Conservation (phyloP, 2,113 vertebrate species). For the Glaucomys volans region DNA sequence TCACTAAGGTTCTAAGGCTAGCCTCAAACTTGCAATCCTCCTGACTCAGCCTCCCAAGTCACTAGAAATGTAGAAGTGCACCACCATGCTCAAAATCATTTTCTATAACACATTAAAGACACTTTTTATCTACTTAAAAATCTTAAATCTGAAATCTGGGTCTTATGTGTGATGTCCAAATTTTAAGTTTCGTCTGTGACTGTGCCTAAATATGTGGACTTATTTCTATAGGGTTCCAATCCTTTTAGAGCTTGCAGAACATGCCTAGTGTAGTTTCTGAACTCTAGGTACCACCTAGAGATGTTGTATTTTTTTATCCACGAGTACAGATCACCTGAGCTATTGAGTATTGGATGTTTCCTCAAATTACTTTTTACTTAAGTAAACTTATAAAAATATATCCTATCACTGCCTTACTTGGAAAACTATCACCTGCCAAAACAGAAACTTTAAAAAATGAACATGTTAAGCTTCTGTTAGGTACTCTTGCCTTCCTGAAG, state of each 20-base stretch:
- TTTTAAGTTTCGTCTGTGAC: slow-evolving; percentile 26
- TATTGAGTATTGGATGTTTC: background rate
- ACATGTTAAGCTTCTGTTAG: background rate
- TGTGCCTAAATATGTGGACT: background rate
- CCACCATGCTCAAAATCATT: background rate
- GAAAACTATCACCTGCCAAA: slow-evolving; percentile 11
- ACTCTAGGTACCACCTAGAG: background rate
- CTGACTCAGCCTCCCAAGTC: too few species aligned
- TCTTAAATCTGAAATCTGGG: slow-evolving; percentile 48
- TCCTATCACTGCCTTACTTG: background rate
- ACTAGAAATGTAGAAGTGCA: too few species aligned
- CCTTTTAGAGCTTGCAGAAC: background rate
- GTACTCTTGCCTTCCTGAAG: background rate
- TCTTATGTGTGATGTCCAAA: background rate
- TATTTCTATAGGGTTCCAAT: background rate
- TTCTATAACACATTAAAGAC: background rate
- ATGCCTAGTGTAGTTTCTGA: background rate
- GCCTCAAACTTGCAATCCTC: too few species aligned
- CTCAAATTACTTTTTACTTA: slow-evolving; percentile 49
- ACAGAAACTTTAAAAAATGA: slow-evolving; percentile 12
- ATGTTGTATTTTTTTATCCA: too few species aligned
- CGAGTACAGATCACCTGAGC: background rate
- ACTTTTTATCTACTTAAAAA: slow-evolving; percentile 35
- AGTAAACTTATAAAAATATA: slow-evolving; percentile 41
- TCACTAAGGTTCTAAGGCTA: too few species aligned